Conservation (phyloP, 2,797 vertebrate species). For the Enteromius argenteus region DNA sequence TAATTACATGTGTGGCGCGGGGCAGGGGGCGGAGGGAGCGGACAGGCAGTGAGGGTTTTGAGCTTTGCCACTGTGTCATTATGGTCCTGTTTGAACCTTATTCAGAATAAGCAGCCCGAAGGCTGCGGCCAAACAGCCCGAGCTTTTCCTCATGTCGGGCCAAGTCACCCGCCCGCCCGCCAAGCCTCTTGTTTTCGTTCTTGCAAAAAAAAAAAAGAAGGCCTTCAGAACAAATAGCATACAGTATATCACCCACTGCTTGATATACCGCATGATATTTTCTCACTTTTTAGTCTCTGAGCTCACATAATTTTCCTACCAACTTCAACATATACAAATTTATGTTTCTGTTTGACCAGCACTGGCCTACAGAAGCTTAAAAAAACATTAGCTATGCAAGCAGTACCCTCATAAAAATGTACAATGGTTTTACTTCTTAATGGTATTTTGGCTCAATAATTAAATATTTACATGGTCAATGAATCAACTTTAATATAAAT, state of each 20-base stretch:
- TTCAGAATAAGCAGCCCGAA: slow-evolving; percentile 74
- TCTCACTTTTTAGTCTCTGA: slow-evolving; percentile 62
- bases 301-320: slow-evolving; percentile 52
- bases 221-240: slow-evolving; percentile 69
- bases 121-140: slow-evolving; percentile 64
- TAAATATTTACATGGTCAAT: neutral
- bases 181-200: slow-evolving; percentile 66
- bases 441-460: neutral
- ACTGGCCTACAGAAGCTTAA: slow-evolving; percentile 8
- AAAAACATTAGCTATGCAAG: neutral
- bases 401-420: neutral
- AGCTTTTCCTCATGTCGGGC: slow-evolving; percentile 46
- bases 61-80: slow-evolving; percentile 79
- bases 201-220: slow-evolving; percentile 54
- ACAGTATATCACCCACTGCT: slow-evolving; percentile 59
- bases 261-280: slow-evolving; percentile 41
- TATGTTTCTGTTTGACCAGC: neutral
- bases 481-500: neutral
- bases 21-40: slow-evolving; percentile 56
- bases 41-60: slow-evolving; percentile 55
- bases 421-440: neutral
- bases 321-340: slow-evolving; percentile 36
- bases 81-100: slow-evolving; percentile 80
- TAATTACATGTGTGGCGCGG: slow-evolving; percentile 81
- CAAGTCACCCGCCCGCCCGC: slow-evolving; percentile 53